Base-by-base conservation (phyloP, 2,113 vertebrate species). In the Dipodomys ordii region DNA sequence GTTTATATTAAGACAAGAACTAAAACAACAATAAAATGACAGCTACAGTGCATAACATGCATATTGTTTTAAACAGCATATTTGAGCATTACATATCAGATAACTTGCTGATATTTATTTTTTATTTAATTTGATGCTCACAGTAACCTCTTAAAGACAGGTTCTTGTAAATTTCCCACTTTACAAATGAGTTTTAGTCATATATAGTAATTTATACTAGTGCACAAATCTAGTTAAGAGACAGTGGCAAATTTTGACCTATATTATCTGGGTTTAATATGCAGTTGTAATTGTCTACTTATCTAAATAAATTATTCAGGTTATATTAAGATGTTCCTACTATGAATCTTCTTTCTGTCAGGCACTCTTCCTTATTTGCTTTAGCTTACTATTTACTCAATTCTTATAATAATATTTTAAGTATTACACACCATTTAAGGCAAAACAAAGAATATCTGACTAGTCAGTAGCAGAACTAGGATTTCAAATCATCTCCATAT, bases 121-220 rank as follows among this genome's bases (percentile, higher is more conserved):
- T 96, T 88, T 79, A 83, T 6, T 86, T 89, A 88, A 88, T 62
- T 72, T 79, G 69, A 62, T 62, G 23, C 20, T 64, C 23, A 73
- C n/a, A 94, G 71, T 77, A 88, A 20, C 39, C 3, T 57, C 7
- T 68, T 86, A 32, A 4, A 35, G 1, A 28, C 44, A 73, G 77
- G 9, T 28, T 35, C 39, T 25, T 15, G 11, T 88, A 53, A 83
- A 80, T 83, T 86, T 68, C 49, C 44, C 22, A 86, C 35, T 79
- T 88, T 72, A 80, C 72, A 92, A 83, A 74, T 46, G 78, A 71
- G 6, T 19, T 74, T 93, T 65, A 62, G 28, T 80, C 19, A 39
- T 62, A 6, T 57, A 64, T 60, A 23, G 12, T 53, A 60, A 92
- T 74, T 74, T 78, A 87, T 81, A 13, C 18, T 72, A 87, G 6